Conservation (phyloP, 2,113 vertebrate species). For the Romanogobio albipinnatus region DNA sequence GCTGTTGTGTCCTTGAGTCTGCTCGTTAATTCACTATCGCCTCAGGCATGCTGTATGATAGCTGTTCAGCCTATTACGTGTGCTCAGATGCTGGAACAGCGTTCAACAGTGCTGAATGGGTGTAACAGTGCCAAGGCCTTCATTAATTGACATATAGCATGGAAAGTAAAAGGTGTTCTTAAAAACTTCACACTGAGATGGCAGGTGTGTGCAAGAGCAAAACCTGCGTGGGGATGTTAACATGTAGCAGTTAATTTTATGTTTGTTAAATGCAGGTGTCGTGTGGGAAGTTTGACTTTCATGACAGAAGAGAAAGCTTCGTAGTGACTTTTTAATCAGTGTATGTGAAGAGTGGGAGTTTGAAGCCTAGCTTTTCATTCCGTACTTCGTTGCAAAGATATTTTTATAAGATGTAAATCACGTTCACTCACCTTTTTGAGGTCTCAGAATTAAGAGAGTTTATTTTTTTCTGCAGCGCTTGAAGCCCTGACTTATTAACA, state of each 20-base stretch:
- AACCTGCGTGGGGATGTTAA: constrained; percentile 34
- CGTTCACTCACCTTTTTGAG: constrained; percentile 17
- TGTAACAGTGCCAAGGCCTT: neutral
- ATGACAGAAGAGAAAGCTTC: constrained; percentile 48
- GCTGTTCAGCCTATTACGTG: neutral
- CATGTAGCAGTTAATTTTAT: constrained; percentile 5
- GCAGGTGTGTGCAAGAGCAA: constrained; percentile 1
- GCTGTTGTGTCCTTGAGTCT: constrained; percentile 19
- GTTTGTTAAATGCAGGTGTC: constrained; percentile 13
- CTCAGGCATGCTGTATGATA: neutral
- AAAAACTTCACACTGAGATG: neutral
- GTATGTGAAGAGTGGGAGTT: constrained; percentile 44
- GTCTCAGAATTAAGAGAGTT: constrained; percentile 17
- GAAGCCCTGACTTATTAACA: constrained; percentile 14
- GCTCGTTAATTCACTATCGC: constrained; percentile 13
- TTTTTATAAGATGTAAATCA: constrained; percentile 42
- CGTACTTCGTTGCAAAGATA: constrained; percentile 38
- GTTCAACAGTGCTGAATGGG: neutral
- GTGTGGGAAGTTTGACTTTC: constrained; percentile 50
- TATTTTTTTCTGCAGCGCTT: neutral
- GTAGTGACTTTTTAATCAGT: constrained; percentile 45
- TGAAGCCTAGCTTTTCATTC: constrained; percentile 39
- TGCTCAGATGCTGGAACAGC: neutral
- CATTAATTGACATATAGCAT: neutral
- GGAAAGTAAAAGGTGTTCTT: neutral